Evolutionary conservation across 2,113 vertebrate species (phyloP).

Genomic region (Leuciscus idus): DNA sequence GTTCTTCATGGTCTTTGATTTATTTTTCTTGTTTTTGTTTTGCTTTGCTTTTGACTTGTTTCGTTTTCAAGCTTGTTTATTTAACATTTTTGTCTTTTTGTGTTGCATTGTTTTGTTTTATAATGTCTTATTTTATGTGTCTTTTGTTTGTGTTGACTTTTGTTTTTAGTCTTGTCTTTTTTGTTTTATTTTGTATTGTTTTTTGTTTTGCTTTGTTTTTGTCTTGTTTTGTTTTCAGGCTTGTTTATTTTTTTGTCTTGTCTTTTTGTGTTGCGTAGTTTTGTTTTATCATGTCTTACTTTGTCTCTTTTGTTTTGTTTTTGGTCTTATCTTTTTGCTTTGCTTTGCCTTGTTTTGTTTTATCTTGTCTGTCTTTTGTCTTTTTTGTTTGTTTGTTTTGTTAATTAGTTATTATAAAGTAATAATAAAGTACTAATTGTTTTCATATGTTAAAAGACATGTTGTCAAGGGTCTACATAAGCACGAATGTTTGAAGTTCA

Average conservation of each 20-base stretch:
- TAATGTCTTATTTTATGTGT: neutral
- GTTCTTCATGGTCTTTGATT: neutral
- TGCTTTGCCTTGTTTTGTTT: too few relatives aligned
- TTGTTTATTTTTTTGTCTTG: too few relatives aligned
- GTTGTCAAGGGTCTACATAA: neutral
- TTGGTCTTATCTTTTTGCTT: too few relatives aligned
- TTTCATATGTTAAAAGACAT: neutral
- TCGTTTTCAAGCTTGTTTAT: neutral
- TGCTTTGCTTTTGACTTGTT: neutral
- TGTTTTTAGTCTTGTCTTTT: neutral
- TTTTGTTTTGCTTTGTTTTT: too few relatives aligned
- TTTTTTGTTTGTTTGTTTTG: neutral
- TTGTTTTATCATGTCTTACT: too few relatives aligned
- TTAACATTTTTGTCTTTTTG: neutral
- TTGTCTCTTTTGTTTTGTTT: too few relatives aligned
- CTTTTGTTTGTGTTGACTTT: neutral
- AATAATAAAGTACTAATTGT: too few relatives aligned
- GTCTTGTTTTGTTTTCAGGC: too few relatives aligned
- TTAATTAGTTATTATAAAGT: neutral
- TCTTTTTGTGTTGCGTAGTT: too few relatives aligned
- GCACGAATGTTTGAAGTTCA: neutral
- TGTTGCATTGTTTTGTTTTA: neutral
- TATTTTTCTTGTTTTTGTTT: neutral
- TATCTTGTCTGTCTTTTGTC: neutral
- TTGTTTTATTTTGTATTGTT: neutral